Evolutionary conservation across 1,140 invertebrate genomes (phyloP), one percentile per base, ranked within the genome.

Genomic region (Asbolus verrucosus): DNA sequence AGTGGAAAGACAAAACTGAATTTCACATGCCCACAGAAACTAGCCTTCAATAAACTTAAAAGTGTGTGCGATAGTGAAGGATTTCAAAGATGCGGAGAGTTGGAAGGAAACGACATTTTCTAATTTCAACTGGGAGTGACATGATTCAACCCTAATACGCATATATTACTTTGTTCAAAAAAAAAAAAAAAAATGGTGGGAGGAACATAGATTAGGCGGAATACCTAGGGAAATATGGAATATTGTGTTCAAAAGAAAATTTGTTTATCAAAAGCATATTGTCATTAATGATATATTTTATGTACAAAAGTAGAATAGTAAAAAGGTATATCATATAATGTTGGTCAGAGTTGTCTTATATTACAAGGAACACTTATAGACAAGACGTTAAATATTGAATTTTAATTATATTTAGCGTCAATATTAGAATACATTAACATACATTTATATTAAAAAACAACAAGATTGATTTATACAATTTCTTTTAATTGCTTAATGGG

Each of bases 381-480:
- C 43, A 66, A 71, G 70, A 72, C 62, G 27, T 50, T 69, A 67
- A 62, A 73, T 73, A 73, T 60, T 73, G 71, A 76, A 71, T 72
- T 70, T 68, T 73, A 72, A 74, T 76, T 76, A 76, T 74, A 76
- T 76, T 75, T 75, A 75, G 71, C 67, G 65, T 76, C 69, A 69
- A 73, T 71, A 75, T 70, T 75, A 72, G 73, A 70, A 75, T 76
- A 76, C 73, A 75, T 69, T 75, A 73, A 76, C 70, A 76, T 76
- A 75, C 75, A 73, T 76, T 76, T 74, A 76, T 76, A 76, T 76
- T 73, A 76, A 75, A 75, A 76, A 76, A 76, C 75, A 75, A 76
- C 71, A 75, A 73, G 75, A 74, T 73, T 67, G 69, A 70, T 75
- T 71, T 73, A 70, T 71, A 72, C 70, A 74, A 74, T 46, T 73